A percentile compares a stretch with the other conserved stretches of the same genome.
Conservation (phyloP, 2,113 vertebrate genomes). For the Phasianus colchicus region DNA sequence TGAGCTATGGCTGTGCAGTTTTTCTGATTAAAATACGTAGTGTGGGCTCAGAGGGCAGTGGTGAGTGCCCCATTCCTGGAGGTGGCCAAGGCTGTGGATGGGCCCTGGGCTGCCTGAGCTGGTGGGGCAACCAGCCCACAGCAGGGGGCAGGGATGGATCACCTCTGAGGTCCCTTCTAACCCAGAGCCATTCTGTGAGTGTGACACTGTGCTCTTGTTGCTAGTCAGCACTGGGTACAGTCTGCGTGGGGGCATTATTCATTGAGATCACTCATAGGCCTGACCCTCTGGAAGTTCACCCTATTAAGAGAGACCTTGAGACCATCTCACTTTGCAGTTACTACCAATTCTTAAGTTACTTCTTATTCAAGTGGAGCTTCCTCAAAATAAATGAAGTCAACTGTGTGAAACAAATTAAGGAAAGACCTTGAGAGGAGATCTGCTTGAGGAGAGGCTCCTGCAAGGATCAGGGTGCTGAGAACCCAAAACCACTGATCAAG, state of each 20-base stretch:
- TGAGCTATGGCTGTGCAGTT: not conserved
- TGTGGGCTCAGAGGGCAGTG: not conserved
- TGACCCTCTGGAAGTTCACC: not conserved
- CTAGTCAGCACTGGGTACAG: not conserved
- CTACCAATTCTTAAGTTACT: not conserved
- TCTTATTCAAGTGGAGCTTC: not conserved
- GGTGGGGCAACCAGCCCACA: too few species aligned
- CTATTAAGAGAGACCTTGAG: not conserved
- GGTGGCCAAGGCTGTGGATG: too few species aligned
- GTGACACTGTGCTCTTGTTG: rapidly evolving
- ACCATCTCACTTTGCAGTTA: not conserved
- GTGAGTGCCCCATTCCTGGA: too few species aligned
- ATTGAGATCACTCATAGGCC: not conserved
- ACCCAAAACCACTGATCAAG: not conserved
- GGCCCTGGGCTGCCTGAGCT: too few species aligned
- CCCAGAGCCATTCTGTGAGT: too few species aligned
- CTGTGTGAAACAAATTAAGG: not conserved
- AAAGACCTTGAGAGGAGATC: not conserved
- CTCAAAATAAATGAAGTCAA: not conserved
- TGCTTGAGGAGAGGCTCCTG: not conserved
- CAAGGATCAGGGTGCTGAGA: not conserved
- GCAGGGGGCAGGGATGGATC: too few species aligned
- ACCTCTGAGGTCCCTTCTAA: too few species aligned
- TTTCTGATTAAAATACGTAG: not conserved
- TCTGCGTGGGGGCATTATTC: not conserved